Evolutionary conservation across 1,140 invertebrate genomes (phyloP), one percentile per base, ranked within the genome.

Genomic region (Pseudomyrmex pallidus): DNA sequence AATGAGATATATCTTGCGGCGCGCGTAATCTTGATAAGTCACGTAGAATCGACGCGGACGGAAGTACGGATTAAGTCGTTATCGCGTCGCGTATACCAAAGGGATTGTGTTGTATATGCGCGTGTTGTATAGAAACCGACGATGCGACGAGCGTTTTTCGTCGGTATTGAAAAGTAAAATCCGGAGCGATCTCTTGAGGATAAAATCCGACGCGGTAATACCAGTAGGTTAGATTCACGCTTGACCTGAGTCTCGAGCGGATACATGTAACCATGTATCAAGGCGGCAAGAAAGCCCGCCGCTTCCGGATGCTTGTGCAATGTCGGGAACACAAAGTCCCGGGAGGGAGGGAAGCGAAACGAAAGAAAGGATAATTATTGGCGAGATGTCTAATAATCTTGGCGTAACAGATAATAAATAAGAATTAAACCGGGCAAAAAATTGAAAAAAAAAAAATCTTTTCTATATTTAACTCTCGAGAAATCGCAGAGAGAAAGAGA

Each of bases 291-390:
- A 83, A 80, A 77, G 52, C 70, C 35, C 62, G 87, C 77, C 78
- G 56, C 87, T 89, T 89, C 87, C 87, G 87, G 87, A 89, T 89
- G 86, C 87, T 86, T 89, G 87, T 77, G 87, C 87, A 89, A 88
- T 56, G 84, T 80, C 74, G 66, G 84, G 87, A 89, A 89, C 87
- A 74, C 35, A 35, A 35, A 35, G 35, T 35, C 35, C n/a, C n/a
- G n/a, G n/a, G 35, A 5, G 25, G 25, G 25, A 82, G 84, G 84
- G 83, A 88, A 89, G 87, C 46, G 48, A 64, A 54, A 85, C 17
- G 83, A 85, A 85, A 83, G 77, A 88, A 78, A 74, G 50, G 67
- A 88, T 88, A 86, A 89, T 89, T 86, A 89, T 74, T 61, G 25
- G 52, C n/a, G 56, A 54, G 74, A 84, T 0, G 4, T 35, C 44